These are phyloP conservation scores for Malthinus seriepunctatus DNA, from an alignment of 2,888 invertebrate genomes.

Conservation along the genomic window DNA sequence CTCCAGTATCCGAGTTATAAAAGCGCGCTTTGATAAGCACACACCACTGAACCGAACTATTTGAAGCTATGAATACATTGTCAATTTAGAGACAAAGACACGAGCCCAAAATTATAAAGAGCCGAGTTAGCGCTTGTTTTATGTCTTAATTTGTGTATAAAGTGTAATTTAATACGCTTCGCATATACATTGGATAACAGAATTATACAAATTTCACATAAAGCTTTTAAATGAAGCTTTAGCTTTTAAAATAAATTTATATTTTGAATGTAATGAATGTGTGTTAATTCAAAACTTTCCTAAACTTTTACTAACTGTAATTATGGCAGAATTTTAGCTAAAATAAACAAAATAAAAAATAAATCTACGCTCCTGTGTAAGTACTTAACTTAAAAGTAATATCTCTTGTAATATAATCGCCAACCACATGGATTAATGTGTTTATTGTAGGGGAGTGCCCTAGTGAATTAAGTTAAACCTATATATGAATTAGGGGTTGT, in stretches of 20 bases:
- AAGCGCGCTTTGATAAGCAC: constrained; percentile 34
- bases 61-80: constrained; percentile 31
- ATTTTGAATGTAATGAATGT: too few relatives aligned
- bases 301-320: too few relatives aligned
- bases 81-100: constrained; percentile 31
- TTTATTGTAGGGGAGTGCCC: constrained; percentile 39
- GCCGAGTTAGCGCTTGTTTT: constrained; percentile 30
- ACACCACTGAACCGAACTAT: constrained; percentile 32
- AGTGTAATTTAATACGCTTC: constrained; percentile 29
- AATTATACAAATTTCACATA: constrained; percentile 22
- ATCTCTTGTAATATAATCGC: constrained; percentile 28
- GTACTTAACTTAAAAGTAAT: constrained; percentile 4
- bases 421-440: constrained; percentile 32
- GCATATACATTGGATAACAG: constrained; percentile 22
- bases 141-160: constrained; percentile 32
- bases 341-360: background rate
- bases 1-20: constrained; percentile 47
- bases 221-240: constrained; percentile 21
- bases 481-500: constrained; percentile 48
- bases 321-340: too few relatives aligned
- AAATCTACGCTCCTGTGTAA: constrained; percentile 16
- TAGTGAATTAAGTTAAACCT: constrained; percentile 45
- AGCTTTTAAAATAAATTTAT: background rate
- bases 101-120: constrained; percentile 26
- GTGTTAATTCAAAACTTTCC: too few relatives aligned